Conservation (phyloP, 2,797 vertebrate genomes). For the Naso thynnoides region DNA sequence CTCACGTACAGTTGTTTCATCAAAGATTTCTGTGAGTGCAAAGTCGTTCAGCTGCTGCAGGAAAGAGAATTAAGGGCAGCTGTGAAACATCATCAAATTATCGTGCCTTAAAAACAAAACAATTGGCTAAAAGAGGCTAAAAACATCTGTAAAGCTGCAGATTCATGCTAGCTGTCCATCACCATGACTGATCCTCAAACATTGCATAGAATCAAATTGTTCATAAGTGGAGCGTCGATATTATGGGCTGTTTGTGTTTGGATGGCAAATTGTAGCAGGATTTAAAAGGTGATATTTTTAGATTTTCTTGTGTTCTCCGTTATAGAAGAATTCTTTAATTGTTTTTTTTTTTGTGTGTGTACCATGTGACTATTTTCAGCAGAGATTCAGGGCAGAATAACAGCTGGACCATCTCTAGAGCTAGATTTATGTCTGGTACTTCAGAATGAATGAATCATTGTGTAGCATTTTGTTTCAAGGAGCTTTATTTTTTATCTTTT, state of each 20-base stretch:
- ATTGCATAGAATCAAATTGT: not conserved
- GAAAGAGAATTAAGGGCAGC: not conserved
- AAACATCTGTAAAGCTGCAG: not conserved
- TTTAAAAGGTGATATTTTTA: not conserved
- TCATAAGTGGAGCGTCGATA: not conserved
- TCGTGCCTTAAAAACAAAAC: not conserved
- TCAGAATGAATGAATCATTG: constrained; percentile 42
- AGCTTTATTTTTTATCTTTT: constrained; percentile 16
- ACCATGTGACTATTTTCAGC: constrained; percentile 13
- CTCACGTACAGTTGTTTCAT: not conserved
- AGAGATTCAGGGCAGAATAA: not conserved
- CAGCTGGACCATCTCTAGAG: constrained; percentile 7
- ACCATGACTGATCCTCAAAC: not conserved
- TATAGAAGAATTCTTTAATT: not conserved
- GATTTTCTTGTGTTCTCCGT: not conserved
- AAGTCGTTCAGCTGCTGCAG: not conserved
- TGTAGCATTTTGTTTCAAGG: not conserved
- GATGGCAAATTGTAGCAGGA: not conserved
- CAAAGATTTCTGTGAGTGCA: not conserved
- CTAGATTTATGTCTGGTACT: constrained; percentile 15
- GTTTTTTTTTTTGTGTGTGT: not conserved
- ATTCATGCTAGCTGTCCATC: not conserved
- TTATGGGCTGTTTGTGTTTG: not conserved
- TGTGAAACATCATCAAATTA: not conserved
- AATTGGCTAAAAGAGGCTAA: not conserved